phyloP scores from a whole-genome alignment of 2,888 invertebrate species.

The Polyploca ridens region DNA sequence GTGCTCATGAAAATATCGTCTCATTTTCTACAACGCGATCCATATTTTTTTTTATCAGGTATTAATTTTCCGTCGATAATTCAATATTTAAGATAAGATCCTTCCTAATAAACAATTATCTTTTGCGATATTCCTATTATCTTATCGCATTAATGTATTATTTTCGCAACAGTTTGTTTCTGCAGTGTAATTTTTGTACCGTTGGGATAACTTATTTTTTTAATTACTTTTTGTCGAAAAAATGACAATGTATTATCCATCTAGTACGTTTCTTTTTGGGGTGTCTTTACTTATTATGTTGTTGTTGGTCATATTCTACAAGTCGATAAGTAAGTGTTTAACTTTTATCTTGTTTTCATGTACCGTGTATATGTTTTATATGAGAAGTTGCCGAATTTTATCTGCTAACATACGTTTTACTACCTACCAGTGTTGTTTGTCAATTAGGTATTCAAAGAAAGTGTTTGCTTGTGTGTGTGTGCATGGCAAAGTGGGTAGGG shows the following conservation, averaged over 20 bases:
- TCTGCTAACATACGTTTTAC: no score
- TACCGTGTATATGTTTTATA: not conserved
- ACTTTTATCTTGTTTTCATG: constrained; percentile 17
- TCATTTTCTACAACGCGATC: no score
- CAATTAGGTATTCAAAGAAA: no score
- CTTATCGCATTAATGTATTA: not conserved
- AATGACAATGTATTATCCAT: constrained; percentile 28
- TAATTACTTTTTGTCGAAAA: not conserved
- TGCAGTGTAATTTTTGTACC: not conserved
- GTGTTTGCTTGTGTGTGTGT: no score
- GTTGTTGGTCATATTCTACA: constrained; percentile 33
- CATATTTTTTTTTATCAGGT: not conserved
- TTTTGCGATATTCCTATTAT: not conserved
- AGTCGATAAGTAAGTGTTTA: constrained; percentile 41
- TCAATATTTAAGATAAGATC: not conserved
- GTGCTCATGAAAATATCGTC: no score
- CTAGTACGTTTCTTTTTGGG: constrained; percentile 47
- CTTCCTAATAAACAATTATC: not conserved
- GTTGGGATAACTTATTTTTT: not conserved
- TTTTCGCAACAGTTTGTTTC: constrained; percentile 1
- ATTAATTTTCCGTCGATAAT: not conserved
- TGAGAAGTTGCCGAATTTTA: no score
- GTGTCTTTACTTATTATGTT: constrained; percentile 38
- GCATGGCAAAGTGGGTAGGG: no score
- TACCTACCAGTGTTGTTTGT: no score